Conservation (phyloP, 2,113 vertebrate species). For the Cygnus atratus region DNA sequence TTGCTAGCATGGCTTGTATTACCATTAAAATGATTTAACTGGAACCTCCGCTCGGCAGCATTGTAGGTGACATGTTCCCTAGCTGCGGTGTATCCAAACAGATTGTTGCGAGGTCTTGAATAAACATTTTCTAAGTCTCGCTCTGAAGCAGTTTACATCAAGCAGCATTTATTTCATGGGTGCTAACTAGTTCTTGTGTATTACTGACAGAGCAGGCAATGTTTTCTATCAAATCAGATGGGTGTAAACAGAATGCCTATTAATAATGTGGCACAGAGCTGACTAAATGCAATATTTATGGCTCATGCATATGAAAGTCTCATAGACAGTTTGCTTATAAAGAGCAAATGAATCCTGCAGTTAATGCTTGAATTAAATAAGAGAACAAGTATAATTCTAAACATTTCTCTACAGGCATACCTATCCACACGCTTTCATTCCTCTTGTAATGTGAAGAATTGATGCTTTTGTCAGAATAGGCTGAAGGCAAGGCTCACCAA, state of each 20-base stretch:
- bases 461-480: neutral
- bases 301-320: slow-evolving; percentile 4
- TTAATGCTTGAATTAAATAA: slow-evolving; percentile 3
- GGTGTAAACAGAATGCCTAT: slow-evolving; percentile 58
- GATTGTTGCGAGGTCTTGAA: slow-evolving; percentile 62
- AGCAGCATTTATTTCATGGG: slow-evolving; percentile 69
- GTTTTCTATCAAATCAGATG: slow-evolving; percentile 61
- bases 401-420: neutral
- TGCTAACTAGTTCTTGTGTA: slow-evolving; percentile 61
- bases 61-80: slow-evolving; percentile 54
- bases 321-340: slow-evolving; percentile 9
- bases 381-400: neutral
- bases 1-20: slow-evolving; percentile 14
- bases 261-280: slow-evolving; percentile 53
- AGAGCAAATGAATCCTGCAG: neutral
- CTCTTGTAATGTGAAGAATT: neutral
- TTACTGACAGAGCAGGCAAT: slow-evolving; percentile 56
- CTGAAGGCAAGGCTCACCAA: neutral
- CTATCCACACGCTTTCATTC: neutral
- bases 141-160: slow-evolving; percentile 72
- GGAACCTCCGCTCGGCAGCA: slow-evolving; percentile 25
- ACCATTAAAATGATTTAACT: slow-evolving; percentile 67
- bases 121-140: slow-evolving; percentile 71
- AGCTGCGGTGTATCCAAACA: slow-evolving; percentile 69
- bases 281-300: slow-evolving; percentile 66